Evolutionary conservation across 2,797 vertebrate species (phyloP).

Genomic region (Ceyx erithaca): DNA sequence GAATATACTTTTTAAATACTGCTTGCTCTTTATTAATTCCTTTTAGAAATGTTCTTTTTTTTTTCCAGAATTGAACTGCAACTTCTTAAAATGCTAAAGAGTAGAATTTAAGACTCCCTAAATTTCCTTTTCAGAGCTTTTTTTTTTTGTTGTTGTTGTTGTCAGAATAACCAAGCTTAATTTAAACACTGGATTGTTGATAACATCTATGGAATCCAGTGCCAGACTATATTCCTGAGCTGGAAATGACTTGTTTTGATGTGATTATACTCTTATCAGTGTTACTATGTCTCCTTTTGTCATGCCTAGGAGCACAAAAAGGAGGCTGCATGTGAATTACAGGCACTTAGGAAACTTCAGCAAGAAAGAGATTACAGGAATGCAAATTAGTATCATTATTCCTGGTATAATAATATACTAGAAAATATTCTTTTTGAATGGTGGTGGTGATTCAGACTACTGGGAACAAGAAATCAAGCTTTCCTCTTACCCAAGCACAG

Average conservation of each 20-base stretch:
- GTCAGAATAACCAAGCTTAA: neutral
- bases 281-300: neutral
- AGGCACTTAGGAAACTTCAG: neutral
- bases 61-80: neutral
- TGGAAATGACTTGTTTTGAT: neutral
- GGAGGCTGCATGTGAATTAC: neutral
- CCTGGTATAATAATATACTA: neutral
- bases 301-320: neutral
- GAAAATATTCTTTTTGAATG: neutral
- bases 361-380: neutral
- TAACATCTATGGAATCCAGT: neutral
- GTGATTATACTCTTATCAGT: neutral
- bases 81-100: neutral
- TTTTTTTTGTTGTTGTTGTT: neutral
- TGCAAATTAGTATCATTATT: neutral
- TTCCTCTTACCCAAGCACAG: neutral
- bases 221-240: neutral
- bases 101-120: neutral
- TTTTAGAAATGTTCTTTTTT: neutral
- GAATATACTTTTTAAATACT: neutral
- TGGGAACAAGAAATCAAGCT: neutral
- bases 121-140: neutral
- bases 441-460: neutral
- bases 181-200: neutral
- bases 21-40: neutral